phyloP scores from a whole-genome alignment of 2,888 invertebrate species.

The Ichneumoninae sp. region DNA sequence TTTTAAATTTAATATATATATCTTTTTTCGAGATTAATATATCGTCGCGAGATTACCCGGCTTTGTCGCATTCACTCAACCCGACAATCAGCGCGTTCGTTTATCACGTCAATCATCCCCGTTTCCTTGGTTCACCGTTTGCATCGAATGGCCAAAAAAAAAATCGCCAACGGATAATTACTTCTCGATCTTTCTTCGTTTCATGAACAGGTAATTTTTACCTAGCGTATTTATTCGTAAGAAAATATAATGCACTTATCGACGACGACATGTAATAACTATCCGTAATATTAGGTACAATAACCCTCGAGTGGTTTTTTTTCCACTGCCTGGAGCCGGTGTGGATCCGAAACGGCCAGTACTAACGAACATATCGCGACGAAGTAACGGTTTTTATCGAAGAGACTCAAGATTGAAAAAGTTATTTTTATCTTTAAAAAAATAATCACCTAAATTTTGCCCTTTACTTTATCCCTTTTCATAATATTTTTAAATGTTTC shows the following conservation, averaged over 20 bases:
- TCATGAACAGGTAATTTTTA: conserved; percentile 24
- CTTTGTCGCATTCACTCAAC: conserved; percentile 13
- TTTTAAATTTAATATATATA: background rate
- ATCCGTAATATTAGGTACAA: conserved; percentile 35
- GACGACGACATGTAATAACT: conserved; percentile 49
- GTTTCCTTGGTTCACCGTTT: conserved; percentile 7
- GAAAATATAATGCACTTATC: conserved; percentile 55
- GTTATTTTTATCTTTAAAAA: background rate
- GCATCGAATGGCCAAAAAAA: conserved; percentile 7
- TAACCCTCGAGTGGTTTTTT: conserved; percentile 24
- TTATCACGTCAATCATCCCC: conserved; percentile 9
- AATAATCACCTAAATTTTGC: background rate
- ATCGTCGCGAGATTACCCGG: conserved; percentile 28
- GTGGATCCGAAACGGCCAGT: background rate
- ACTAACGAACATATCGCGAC: background rate
- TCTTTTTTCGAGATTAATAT: background rate
- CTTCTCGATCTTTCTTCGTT: conserved; percentile 2
- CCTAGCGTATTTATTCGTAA: conserved; percentile 47
- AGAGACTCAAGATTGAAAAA: background rate
- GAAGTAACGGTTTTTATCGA: background rate
- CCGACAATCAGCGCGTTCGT: conserved; percentile 5
- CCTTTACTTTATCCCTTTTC: background rate
- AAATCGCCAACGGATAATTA: background rate
- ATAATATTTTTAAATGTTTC: background rate
- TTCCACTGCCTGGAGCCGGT: conserved; percentile 3